Base-by-base conservation (phyloP, 2,888 invertebrate species). In the Seira ritae region DNA sequence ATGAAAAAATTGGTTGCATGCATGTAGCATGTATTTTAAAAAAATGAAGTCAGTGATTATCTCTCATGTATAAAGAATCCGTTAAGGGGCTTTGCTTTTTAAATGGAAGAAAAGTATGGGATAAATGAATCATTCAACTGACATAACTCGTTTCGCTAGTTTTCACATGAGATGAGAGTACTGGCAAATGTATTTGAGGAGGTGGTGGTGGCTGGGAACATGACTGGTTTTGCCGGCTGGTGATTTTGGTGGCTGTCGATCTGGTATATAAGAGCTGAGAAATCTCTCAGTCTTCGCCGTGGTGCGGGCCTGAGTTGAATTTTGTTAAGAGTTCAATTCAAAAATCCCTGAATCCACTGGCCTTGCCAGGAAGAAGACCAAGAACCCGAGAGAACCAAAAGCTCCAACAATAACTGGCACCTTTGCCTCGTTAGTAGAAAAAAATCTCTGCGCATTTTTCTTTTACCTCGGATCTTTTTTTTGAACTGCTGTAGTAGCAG, bases 211-310 rank as follows among this genome's bases (percentile, higher is more conserved):
- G 81, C 31, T 82, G 81, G 68, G 81, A 82, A 82, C 22, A 77
- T 68, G 37, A 82, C 81, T 82, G 55, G 81, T 82, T 82, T 82
- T 82, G 81, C 81, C 81, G 76, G 81, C 81, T 82, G 81, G 68
- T 77, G 81, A 75, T 75, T 81, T 81, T 81, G 75, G 70, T 82
- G 81, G 76, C 81, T 76, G 65, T 71, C 81, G 76, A 82, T 66
- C 68, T 85, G 86, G 88, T 88, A 88, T 88, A 88, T 88, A 88
- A 85, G 88, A 85, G 85, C 86, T 79, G 86, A 83, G 84, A 87
- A 87, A 86, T 84, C 84, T 84, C 84, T 88, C 87, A 88, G 86
- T 88, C 87, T 87, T 87, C 84, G 88, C 88, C 87, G 87, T 87
- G 88, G 87, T 85, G 72, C 84, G 85, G 87, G 86, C 85, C 80